Conservation (phyloP, 2,888 invertebrate species). For the Esperia sulphurella region DNA sequence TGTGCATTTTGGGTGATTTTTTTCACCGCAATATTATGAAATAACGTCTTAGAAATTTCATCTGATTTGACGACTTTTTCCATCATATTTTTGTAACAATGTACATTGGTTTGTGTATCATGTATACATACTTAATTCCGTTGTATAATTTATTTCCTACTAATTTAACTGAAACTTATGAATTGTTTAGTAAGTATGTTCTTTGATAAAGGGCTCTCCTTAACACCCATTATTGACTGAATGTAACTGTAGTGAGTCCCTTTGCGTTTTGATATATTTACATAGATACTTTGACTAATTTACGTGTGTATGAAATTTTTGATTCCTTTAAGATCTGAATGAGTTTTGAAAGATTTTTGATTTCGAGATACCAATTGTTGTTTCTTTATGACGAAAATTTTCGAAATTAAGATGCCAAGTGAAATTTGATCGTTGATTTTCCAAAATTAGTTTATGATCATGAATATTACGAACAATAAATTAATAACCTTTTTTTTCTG, state of each 20-base stretch:
- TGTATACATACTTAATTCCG: conserved; percentile 21
- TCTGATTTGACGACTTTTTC: not conserved
- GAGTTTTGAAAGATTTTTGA: conserved; percentile 9
- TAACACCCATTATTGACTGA: not conserved
- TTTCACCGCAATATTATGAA: not conserved
- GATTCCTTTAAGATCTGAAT: conserved; percentile 8
- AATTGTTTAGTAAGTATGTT: conserved; percentile 10
- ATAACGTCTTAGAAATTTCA: not conserved
- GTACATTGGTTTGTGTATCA: conserved; percentile 66
- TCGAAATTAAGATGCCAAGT: not conserved
- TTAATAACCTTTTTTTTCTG: conserved; percentile 8
- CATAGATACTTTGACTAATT: conserved; percentile 16
- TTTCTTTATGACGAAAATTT: conserved; percentile 9
- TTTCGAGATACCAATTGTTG: conserved; percentile 10
- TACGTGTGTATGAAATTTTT: conserved; percentile 17
- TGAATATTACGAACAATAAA: not conserved
- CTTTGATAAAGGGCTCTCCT: not conserved
- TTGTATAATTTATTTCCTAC: conserved; percentile 7
- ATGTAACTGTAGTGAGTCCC: not conserved
- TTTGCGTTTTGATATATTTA: conserved; percentile 5
- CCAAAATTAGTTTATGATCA: not conserved
- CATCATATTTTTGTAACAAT: conserved; percentile 38
- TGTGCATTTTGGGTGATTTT: not conserved
- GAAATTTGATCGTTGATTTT: not conserved
- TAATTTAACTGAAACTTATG: conserved; percentile 6